Evolutionary conservation across 2,888 invertebrate species (phyloP).

Genomic region (Melinaea marsaeus): DNA sequence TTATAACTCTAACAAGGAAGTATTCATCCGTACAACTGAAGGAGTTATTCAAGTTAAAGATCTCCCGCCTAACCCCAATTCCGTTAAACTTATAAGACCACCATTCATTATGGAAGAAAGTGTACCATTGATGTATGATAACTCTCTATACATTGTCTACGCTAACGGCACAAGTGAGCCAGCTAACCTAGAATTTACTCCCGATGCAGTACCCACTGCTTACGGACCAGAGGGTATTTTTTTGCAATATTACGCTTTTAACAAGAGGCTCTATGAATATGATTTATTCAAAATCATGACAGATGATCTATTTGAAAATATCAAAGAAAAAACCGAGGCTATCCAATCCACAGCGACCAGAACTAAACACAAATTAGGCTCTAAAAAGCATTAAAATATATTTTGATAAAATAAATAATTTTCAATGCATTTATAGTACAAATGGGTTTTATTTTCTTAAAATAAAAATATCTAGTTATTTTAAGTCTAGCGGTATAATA

Average conservation of each 20-base stretch:
- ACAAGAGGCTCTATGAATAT: conserved; percentile 61
- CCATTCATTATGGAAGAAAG: conserved; percentile 44
- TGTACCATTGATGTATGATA: conserved; percentile 43
- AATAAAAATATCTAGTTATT: too few relatives aligned
- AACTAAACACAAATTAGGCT: not conserved
- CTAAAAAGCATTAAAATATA: not conserved
- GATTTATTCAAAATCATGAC: conserved; percentile 39
- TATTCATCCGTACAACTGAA: conserved; percentile 40
- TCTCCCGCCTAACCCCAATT: conserved; percentile 42
- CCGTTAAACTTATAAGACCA: conserved; percentile 45
- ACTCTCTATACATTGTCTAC: conserved; percentile 42
- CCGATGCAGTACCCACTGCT: conserved; percentile 46
- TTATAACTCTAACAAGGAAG: conserved; percentile 42
- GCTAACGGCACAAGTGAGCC: conserved; percentile 46
- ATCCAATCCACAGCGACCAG: not conserved
- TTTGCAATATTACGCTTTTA: conserved; percentile 51
- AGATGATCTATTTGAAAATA: conserved; percentile 32
- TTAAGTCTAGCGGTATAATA: too few relatives aligned
- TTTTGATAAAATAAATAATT: too few relatives aligned
- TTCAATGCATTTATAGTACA: too few relatives aligned
- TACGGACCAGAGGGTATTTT: conserved; percentile 48
- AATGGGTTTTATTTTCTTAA: too few relatives aligned
- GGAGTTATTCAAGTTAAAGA: conserved; percentile 48
- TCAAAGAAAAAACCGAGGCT: conserved; percentile 33
- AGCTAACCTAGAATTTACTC: conserved; percentile 37